phyloP scores from a whole-genome alignment of 2,888 invertebrate species.

The Drosophila anomelani region DNA sequence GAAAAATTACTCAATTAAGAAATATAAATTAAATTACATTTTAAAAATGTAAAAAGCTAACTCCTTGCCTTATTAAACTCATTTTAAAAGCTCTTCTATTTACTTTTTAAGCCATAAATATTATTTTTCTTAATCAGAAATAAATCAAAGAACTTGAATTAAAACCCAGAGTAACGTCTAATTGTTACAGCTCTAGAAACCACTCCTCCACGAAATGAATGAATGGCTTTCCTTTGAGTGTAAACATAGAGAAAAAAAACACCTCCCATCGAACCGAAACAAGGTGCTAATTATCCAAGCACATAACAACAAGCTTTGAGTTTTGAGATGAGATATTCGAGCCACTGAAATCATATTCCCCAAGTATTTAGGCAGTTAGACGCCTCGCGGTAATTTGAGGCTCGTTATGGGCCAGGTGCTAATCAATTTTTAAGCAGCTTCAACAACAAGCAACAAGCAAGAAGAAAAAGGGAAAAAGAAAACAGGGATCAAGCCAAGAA shows the following conservation, averaged over 20 bases:
- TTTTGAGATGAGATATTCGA: neutral
- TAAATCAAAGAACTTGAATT: neutral
- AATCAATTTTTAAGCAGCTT: conserved; percentile 74
- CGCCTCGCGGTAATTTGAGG: conserved; percentile 74
- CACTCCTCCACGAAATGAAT: conserved; percentile 5
- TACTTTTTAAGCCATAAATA: no score
- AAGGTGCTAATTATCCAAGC: conserved; percentile 61
- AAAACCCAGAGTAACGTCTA: neutral
- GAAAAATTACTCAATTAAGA: neutral
- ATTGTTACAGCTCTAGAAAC: neutral
- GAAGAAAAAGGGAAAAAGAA: neutral
- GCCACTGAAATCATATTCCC: conserved; percentile 3
- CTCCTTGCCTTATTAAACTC: neutral
- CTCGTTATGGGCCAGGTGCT: conserved; percentile 76
- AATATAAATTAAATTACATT: neutral
- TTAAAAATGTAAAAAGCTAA: neutral
- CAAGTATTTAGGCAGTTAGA: conserved; percentile 55
- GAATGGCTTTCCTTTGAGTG: conserved; percentile 60
- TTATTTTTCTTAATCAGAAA: neutral
- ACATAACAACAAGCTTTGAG: conserved; percentile 55
- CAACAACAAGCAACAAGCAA: conserved; percentile 28
- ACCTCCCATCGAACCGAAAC: neutral
- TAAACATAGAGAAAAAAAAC: neutral
- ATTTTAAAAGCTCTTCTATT: neutral
- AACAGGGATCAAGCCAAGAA: conserved; percentile 13